A percentile compares a stretch with the other conserved stretches of the same genome.
phyloP scores from a whole-genome alignment of 1,140 invertebrate genomes.

The Carposina sasakii region DNA sequence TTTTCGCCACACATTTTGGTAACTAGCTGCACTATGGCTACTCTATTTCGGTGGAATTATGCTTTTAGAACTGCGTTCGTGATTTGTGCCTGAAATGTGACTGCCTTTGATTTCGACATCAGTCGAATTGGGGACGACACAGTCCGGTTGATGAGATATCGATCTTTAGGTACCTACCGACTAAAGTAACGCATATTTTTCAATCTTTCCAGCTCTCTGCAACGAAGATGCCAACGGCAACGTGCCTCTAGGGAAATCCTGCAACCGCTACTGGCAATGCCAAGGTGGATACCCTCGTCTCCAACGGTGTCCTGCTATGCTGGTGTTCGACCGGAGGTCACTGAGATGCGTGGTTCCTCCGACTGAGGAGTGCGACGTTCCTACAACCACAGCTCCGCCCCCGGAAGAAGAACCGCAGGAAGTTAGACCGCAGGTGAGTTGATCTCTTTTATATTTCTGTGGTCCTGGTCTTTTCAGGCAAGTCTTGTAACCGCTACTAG shows the following conservation, averaged over 20 bases:
- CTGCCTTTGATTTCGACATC: no score
- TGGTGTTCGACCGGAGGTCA: neutral
- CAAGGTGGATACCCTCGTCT: neutral
- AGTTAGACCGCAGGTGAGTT: constrained; percentile 40
- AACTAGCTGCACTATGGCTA: no score
- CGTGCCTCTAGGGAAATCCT: constrained; percentile 45
- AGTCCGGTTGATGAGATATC: no score
- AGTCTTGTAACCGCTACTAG: constrained; percentile 94
- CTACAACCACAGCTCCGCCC: constrained; percentile 81
- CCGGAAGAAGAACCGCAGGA: constrained; percentile 65
- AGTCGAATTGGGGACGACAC: no score
- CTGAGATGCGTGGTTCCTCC: constrained; percentile 76
- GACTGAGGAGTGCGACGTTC: constrained; percentile 89
- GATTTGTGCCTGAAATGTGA: no score
- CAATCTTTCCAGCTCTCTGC: constrained; percentile 79
- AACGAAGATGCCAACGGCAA: constrained; percentile 86
- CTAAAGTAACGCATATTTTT: no score
- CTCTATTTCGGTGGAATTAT: no score
- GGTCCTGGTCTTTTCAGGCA: no score
- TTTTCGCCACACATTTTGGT: no score
- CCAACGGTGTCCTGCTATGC: neutral
- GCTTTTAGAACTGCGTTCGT: no score
- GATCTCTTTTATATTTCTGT: no score
- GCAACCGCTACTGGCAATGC: neutral
- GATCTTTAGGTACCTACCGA: no score